Evolutionary conservation across 2,888 invertebrate genomes (phyloP), one percentile per base, ranked within the genome.

Genomic region (Platycheirus rosarum): DNA sequence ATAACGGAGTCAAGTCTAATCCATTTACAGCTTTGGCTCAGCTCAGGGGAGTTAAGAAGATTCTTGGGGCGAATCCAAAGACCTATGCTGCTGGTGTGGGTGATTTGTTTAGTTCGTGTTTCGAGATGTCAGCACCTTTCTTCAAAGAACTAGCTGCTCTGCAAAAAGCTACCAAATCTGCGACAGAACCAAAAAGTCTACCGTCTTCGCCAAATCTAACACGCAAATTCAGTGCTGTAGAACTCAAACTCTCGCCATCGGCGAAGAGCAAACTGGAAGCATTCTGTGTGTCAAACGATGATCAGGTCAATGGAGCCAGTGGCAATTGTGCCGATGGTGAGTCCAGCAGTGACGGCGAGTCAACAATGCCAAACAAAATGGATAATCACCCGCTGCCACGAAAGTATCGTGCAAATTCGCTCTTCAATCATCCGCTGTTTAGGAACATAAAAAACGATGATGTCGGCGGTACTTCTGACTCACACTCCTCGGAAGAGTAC

Each of bases 1-100:
- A 89, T 66, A 88, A 89, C 60, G 90, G 89, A 16, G 89, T 88
- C 60, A 93, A 92, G 84, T 92, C 93, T 51, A 95, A 95, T 90
- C 95, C 95, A 0, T 95, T 95, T 88, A 93, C 94, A 73, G 92
- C 95, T 7, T 92, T 96, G 55, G 94, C 94, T 86, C 93, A 95
- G 86, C 94, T 95, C 90, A 93, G 95, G 84, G 96, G 96, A 85
- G 96, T 96, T 66, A 95, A 95, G 90, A 96, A 95, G 91, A 95
- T 96, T 84, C 92, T 96, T 2, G 96, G 95, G 79, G 93, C 93
- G 40, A 91, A 90, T 87, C 90, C 92, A 55, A 91, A 90, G 82
- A 91, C 91, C 0, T 91, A 91, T 77, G 89, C 91, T 2, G 89
- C 91, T 0, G 90, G 91, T 35, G 91, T 91, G 26, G 91, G 91